Conservation (phyloP, 2,113 vertebrate genomes). For the Pelodiscus sinensis region DNA sequence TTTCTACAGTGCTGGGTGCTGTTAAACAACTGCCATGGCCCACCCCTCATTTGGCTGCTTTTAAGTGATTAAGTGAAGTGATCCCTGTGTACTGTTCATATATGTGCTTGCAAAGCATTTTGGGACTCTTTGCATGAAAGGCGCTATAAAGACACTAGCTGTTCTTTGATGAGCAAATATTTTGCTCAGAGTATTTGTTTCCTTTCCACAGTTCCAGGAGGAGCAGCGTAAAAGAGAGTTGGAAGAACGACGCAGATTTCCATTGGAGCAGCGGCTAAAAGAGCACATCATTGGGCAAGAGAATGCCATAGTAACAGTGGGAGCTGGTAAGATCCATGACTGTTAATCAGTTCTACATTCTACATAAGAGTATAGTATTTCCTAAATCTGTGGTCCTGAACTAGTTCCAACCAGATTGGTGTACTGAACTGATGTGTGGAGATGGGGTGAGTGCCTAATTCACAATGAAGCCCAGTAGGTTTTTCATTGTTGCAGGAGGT, state of each 20-base stretch:
- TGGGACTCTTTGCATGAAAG: rapidly evolving
- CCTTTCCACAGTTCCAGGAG: conserved; percentile 84
- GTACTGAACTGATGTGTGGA: not conserved
- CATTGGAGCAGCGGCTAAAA: conserved; percentile 91
- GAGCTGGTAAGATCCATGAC: conserved; percentile 84
- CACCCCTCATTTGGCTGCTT: not conserved
- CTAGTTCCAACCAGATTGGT: not conserved
- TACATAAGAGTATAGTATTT: not conserved
- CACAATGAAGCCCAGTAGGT: not conserved
- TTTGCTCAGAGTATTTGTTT: not conserved
- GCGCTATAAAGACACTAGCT: rapidly evolving
- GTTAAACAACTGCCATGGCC: not conserved
- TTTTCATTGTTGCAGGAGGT: not conserved
- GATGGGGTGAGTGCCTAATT: not conserved
- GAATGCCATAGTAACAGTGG: conserved; percentile 92
- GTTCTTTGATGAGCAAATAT: not conserved
- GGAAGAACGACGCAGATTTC: conserved; percentile 91
- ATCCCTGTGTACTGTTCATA: not conserved
- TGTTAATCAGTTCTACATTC: rapidly evolving
- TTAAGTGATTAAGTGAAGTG: not conserved
- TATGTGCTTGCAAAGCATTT: not conserved
- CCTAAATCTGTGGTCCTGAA: not conserved
- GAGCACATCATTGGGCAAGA: conserved; percentile 97
- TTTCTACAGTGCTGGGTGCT: not conserved
- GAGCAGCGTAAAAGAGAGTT: conserved; percentile 84